Conservation (phyloP, 2,888 invertebrate genomes). For the Meiosimyza decipiens region DNA sequence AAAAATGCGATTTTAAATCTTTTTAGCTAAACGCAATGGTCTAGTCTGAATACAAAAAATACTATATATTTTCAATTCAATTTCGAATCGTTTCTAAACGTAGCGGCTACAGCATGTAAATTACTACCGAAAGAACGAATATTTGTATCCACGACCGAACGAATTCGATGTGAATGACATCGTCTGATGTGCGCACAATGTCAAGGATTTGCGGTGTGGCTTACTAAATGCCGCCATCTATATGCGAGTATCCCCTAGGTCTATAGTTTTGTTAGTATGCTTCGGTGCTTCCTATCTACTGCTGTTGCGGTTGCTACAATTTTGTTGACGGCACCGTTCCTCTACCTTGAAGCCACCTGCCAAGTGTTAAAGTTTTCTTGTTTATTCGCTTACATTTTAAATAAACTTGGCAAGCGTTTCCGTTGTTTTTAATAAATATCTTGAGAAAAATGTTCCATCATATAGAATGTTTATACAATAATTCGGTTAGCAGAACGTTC, state of each 20-base stretch:
- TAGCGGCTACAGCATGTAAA: not conserved
- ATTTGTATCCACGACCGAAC: not conserved
- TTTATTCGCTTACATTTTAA: constrained; percentile 9
- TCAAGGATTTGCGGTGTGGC: constrained; percentile 42
- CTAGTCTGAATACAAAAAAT: not conserved
- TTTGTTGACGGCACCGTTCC: not conserved
- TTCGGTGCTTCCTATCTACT: not conserved
- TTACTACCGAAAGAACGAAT: not conserved
- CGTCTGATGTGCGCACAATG: constrained; percentile 37
- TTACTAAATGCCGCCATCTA: not conserved
- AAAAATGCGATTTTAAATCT: not conserved
- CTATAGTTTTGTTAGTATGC: too few relatives aligned
- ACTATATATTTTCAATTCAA: not conserved
- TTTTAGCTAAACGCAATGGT: too few relatives aligned
- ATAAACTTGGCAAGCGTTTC: too few relatives aligned
- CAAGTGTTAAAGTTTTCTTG: constrained; percentile 28
- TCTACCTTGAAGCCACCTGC: constrained; percentile 39
- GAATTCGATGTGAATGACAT: constrained; percentile 35
- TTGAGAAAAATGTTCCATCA: not conserved
- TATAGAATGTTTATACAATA: too few relatives aligned
- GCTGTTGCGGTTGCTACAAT: not conserved
- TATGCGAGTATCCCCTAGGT: too few relatives aligned
- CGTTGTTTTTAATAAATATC: not conserved
- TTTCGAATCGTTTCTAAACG: not conserved
- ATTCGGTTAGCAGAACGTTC: too few relatives aligned